Evolutionary conservation across 1,140 invertebrate genomes (phyloP).

Genomic region (Drosophila equinoxialis): DNA sequence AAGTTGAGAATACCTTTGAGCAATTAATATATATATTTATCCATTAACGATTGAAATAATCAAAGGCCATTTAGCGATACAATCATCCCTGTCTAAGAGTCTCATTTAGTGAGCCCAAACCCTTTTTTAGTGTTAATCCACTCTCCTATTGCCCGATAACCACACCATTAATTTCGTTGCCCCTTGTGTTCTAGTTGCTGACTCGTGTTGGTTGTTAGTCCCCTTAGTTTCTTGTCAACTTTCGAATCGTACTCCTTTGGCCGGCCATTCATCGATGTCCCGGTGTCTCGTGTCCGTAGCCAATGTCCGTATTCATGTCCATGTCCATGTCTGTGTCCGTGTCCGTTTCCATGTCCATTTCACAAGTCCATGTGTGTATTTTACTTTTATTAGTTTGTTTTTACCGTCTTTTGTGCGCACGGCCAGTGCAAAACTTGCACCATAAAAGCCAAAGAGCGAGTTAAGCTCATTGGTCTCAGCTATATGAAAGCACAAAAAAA

Average conservation of each 20-base stretch:
- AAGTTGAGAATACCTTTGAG: too few relatives aligned
- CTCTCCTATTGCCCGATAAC: slow-evolving; percentile 26
- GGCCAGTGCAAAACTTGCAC: slow-evolving; percentile 42
- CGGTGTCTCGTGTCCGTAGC: slow-evolving; percentile 13
- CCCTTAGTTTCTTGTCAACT: slow-evolving; percentile 37
- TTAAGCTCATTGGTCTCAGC: slow-evolving; percentile 27
- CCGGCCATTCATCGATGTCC: slow-evolving; percentile 35
- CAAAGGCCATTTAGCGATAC: too few relatives aligned
- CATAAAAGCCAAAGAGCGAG: slow-evolving; percentile 60
- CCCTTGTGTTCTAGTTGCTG: slow-evolving; percentile 16
- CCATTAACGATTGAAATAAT: too few relatives aligned
- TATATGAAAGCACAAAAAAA: slow-evolving; percentile 35
- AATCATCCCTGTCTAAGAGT: neutral
- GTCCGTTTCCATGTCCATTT: slow-evolving; percentile 35
- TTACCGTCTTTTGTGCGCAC: slow-evolving; percentile 44
- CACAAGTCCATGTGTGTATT: slow-evolving; percentile 45
- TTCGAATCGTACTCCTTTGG: slow-evolving; percentile 3
- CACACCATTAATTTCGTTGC: slow-evolving; percentile 49
- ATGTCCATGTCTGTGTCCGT: slow-evolving; percentile 39
- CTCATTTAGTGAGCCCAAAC: neutral
- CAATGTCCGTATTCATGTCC: slow-evolving; percentile 23
- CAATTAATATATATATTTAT: too few relatives aligned
- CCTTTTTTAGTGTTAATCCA: neutral
- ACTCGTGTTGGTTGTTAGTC: slow-evolving; percentile 39
- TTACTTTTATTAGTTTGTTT: slow-evolving; percentile 76